Evolutionary conservation across 2,113 vertebrate species (phyloP), one percentile per base, ranked within the genome.

Genomic region (Suricata suricatta): DNA sequence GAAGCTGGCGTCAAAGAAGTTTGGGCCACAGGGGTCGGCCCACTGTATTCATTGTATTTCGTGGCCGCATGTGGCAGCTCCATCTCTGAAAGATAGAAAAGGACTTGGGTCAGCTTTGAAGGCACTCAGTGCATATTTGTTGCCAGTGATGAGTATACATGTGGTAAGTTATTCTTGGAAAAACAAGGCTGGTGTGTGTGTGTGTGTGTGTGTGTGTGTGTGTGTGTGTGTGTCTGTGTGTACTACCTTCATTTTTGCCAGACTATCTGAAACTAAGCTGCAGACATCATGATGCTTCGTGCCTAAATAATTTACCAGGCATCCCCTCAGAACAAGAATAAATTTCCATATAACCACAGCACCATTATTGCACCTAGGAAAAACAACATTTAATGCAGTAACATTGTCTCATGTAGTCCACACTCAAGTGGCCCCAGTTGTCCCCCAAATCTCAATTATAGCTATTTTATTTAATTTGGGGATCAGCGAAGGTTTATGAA

Each of bases 31-130:
- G 52, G 12, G n/a, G 2, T n/a, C 72, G 17, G 63, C 44, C 19
- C 27, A 1, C 87, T 68, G 66, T 92, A 50, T 82, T 71, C 41
- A 71, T 14, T 72, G 9, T 92, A 27, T 96, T 85, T 93, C 27
- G 23, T n/a, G 60, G 27, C 84, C 69, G 11, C 16, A 16, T 60
- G 25, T 25, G 38, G 17, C 27, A 80, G 33, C 44, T 35, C 31
- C 88, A 91, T 3, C 83, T 72, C 35, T 82, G 60, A 76, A 90
- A 50, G 88, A 66, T 52, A 15, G 54, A 68, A 69, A n/a, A 44
- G 23, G 33, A n/a, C 57, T 79, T 84, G 25, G 83, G 60, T 95
- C 60, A 88, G 76, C 77, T 92, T 74, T 92, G 50, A 82, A 92
- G 60, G 60, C 35, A 72, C 63, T 85, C 15, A 38, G 31, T 71